A percentile compares a stretch with the other conserved stretches of the same genome.
Evolutionary conservation across 2,113 vertebrate genomes (phyloP).

Genomic region (Falcunculus frontatus): DNA sequence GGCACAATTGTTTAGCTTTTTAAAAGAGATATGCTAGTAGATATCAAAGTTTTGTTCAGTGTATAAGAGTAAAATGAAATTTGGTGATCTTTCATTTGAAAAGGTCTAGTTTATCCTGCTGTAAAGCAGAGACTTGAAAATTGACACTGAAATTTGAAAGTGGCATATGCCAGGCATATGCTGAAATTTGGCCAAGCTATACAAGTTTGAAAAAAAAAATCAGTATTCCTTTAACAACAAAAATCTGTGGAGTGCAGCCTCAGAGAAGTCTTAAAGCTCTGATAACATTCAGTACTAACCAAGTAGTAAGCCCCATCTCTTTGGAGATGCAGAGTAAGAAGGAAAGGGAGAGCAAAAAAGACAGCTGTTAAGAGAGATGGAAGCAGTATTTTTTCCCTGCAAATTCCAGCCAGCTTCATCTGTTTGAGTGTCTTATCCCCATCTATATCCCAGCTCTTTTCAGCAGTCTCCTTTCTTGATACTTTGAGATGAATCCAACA

Average conservation of each 20-base stretch:
- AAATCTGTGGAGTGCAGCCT: background rate
- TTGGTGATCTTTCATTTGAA: background rate
- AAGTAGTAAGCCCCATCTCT: background rate
- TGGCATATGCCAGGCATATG: background rate
- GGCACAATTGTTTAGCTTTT: background rate
- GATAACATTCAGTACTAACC: background rate
- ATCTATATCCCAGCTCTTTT: background rate
- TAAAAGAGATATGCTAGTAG: background rate
- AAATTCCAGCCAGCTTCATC: background rate
- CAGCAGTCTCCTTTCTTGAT: background rate
- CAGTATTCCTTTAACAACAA: background rate
- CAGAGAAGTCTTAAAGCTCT: background rate
- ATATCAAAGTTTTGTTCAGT: background rate
- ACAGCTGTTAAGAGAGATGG: background rate
- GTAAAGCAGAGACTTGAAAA: background rate
- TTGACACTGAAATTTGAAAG: background rate
- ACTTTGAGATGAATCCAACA: background rate
- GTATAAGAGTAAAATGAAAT: background rate
- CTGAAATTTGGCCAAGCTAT: background rate
- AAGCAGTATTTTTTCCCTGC: background rate
- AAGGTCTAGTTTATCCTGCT: background rate
- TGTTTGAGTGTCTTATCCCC: background rate
- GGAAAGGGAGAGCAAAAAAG: background rate
- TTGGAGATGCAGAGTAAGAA: background rate
- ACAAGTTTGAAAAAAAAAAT: background rate